Evolutionary conservation across 1,140 invertebrate genomes (phyloP).

Genomic region (Orussus abietinus): DNA sequence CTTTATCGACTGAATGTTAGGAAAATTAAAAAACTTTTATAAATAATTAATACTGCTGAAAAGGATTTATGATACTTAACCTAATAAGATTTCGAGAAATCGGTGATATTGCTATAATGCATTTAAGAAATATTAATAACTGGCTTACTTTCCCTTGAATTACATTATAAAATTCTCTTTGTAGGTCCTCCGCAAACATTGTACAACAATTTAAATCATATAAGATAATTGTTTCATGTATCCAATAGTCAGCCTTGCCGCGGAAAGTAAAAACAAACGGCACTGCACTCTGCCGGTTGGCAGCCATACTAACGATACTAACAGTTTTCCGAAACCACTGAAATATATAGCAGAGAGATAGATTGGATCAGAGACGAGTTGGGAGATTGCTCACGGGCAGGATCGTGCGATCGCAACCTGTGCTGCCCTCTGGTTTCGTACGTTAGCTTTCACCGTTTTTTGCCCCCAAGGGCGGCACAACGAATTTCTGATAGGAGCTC

Average conservation of each 20-base stretch:
- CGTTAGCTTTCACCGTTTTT: too few species aligned
- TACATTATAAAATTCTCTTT: constrained; percentile 78
- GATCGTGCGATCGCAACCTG: too few species aligned
- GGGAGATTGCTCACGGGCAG: too few species aligned
- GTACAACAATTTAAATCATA: constrained; percentile 30
- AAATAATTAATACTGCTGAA: constrained; percentile 12
- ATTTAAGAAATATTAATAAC: constrained; percentile 14
- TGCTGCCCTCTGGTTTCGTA: too few species aligned
- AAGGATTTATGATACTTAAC: background rate
- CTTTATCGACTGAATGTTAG: background rate
- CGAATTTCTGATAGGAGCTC: too few species aligned
- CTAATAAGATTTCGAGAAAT: constrained; percentile 12
- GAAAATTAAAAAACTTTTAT: constrained; percentile 7
- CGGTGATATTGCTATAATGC: constrained; percentile 1
- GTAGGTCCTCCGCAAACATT: constrained; percentile 75
- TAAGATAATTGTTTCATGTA: constrained; percentile 19
- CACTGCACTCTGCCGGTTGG: too few species aligned
- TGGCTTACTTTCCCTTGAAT: constrained; percentile 65
- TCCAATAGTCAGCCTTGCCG: background rate
- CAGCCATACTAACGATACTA: too few species aligned
- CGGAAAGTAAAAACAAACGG: too few species aligned
- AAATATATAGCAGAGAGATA: too few species aligned
- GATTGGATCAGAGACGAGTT: too few species aligned
- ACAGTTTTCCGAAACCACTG: too few species aligned
- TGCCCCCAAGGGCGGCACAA: too few species aligned